Base-by-base conservation (phyloP, 2,888 invertebrate genomes). In the Dioctria rufipes region DNA sequence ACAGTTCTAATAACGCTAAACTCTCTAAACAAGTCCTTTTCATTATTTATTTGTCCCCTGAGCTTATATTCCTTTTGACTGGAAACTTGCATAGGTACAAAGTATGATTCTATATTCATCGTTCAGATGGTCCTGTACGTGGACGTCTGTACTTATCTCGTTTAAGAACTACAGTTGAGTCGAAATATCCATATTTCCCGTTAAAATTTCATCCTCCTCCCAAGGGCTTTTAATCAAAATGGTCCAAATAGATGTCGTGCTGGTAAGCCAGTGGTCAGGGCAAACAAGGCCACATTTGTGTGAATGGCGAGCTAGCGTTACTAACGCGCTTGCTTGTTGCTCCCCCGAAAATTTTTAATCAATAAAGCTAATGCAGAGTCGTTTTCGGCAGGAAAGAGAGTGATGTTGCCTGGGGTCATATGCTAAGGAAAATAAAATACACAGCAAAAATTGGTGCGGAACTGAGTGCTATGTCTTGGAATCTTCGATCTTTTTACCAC, bases 281-380 rank as follows among this genome's bases (percentile, higher is more conserved):
- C 49, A 73, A 58, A 73, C 73, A 73, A 58, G 73, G 73, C 40
- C 58, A 40, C 60, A 58, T 40, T 73, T 73, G 49, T 69, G 39
- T 49, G 51, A 25, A 60, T 60, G 60, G 43, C 13, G 25, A 25
- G 13, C 46, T 25, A 51, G 13, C 69, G 13, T 49, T 25, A 40
- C 73, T 42, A 73, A 73, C 73, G 73, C 73, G 73, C 73, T 58
- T 73, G 73, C 58, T 58, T 58, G 73, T 8, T 65, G 40, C 73
- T 73, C 40, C 73, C 51, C 73, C 73, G 58, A 73, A 73, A 73
- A 73, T 73, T 73, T 73, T 73, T 73, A 73, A 73, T 73, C 73
- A 73, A 73, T 73, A 73, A 73, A 73, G 73, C 73, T 73, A 73
- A 73, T 73, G 73, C 58, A 73, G 73, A 60, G 40, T 40, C 5